Conservation (phyloP, 2,888 invertebrate species). For the Eilema sororculum region DNA sequence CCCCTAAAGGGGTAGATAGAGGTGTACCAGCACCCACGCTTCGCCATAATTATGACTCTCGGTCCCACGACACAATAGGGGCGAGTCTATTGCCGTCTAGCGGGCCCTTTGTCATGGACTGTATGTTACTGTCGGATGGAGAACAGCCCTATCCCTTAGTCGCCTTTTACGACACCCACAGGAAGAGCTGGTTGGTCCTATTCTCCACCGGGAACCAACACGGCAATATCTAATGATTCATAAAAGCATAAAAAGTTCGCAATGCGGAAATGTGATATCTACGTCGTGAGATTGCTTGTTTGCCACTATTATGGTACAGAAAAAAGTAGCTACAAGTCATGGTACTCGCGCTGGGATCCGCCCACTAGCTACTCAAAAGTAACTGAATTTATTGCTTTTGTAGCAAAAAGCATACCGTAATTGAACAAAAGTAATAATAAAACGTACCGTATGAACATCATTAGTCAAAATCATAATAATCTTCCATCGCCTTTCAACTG, state of each 20-base stretch:
- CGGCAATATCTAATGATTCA: not conserved
- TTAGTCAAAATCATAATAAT: conserved; percentile 15
- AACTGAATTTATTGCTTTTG: conserved; percentile 1
- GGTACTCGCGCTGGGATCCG: not conserved
- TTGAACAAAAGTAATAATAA: conserved; percentile 25
- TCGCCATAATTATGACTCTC: no score
- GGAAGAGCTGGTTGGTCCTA: no score
- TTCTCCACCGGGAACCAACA: no score
- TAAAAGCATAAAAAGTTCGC: not conserved
- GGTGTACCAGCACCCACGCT: no score
- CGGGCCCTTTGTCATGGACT: no score
- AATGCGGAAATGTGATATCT: not conserved
- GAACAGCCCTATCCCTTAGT: no score
- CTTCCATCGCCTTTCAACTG: conserved; percentile 11
- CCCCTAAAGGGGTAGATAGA: no score
- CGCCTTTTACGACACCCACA: no score
- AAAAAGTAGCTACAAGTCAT: not conserved
- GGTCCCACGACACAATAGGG: no score
- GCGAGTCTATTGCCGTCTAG: no score
- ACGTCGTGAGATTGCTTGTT: no score
- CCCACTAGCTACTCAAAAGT: not conserved
- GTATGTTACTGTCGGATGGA: no score
- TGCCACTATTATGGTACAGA: not conserved
- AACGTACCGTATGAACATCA: conserved; percentile 20
- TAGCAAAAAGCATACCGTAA: conserved; percentile 28